phyloP scores from a whole-genome alignment of 2,797 vertebrate genomes.

The Manis javanica region DNA sequence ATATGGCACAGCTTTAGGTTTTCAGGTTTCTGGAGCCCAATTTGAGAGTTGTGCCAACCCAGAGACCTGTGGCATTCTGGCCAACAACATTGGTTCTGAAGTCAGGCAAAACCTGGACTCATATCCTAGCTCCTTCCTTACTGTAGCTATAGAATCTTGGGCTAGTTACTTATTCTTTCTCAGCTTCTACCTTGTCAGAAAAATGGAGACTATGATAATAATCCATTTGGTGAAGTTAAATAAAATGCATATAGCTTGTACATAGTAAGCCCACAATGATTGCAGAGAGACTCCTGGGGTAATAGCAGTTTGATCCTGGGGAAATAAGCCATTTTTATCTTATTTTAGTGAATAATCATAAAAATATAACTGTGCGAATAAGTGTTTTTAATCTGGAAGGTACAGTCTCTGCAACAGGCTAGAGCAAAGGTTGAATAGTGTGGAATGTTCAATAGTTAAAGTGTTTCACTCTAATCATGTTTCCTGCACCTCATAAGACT shows the following conservation, averaged over 20 bases:
- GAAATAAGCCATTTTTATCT: not conserved
- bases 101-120: not conserved
- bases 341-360: not conserved
- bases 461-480: not conserved
- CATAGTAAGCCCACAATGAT: not conserved
- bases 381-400: not conserved
- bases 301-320: not conserved
- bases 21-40: not conserved
- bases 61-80: not conserved
- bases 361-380: too few species aligned
- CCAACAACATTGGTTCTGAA: not conserved
- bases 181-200: not conserved
- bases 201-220: not conserved
- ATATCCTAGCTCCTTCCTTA: not conserved
- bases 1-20: not conserved
- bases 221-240: not conserved
- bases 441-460: not conserved
- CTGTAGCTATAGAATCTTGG: not conserved
- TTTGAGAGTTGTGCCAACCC: not conserved
- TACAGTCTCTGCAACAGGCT: rapidly evolving
- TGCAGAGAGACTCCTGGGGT: not conserved
- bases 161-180: not conserved
- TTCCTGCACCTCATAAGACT: not conserved
- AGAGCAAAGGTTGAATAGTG: not conserved
- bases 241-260: not conserved